A percentile compares a stretch with the other conserved stretches of the same genome.
Evolutionary conservation across 2,113 vertebrate species (phyloP).

Genomic region (Haemorhous mexicanus): DNA sequence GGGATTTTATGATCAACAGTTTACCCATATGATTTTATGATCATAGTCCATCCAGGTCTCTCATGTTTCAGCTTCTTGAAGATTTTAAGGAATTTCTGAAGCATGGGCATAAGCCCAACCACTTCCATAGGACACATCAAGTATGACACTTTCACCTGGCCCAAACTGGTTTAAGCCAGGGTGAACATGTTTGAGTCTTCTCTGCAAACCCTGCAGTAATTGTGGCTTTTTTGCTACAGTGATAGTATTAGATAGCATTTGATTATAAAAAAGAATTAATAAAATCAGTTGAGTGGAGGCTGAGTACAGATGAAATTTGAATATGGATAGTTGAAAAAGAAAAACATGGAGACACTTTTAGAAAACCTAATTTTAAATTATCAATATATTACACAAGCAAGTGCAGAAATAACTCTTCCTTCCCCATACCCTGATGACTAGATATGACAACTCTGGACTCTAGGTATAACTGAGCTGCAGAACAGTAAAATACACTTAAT

Average conservation of each 20-base stretch:
- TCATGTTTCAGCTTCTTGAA: not conserved
- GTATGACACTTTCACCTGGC: not conserved
- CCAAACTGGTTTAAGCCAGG: not conserved
- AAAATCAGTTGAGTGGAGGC: not conserved
- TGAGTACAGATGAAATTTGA: not conserved
- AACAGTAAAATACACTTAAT: not conserved
- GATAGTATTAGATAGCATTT: not conserved
- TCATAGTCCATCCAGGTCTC: not conserved
- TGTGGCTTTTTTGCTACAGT: not conserved
- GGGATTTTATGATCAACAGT: not conserved
- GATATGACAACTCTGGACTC: not conserved
- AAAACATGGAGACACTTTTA: not conserved
- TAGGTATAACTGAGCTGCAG: not conserved
- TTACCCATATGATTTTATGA: not conserved
- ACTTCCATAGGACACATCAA: not conserved
- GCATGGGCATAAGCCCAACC: not conserved
- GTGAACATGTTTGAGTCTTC: not conserved
- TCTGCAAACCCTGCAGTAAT: not conserved
- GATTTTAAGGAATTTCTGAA: not conserved
- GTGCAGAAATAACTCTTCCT: not conserved
- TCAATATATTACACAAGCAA: not conserved
- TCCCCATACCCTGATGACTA: not conserved
- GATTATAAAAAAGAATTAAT: not conserved
- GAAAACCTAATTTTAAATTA: not conserved
- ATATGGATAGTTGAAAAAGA: not conserved